Evolutionary conservation across 2,113 vertebrate species (phyloP), one percentile per base, ranked within the genome.

Genomic region (Tor tambroides): DNA sequence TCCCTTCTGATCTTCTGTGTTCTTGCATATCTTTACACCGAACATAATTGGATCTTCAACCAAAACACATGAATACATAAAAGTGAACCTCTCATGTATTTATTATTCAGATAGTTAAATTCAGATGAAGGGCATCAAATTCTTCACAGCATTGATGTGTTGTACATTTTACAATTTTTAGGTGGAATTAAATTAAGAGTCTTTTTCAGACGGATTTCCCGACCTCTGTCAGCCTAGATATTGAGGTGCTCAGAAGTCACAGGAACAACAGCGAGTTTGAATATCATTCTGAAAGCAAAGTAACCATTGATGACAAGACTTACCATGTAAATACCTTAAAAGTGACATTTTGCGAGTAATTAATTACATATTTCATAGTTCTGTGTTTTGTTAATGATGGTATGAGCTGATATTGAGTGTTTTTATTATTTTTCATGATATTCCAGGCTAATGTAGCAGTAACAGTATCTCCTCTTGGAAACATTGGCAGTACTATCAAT

Each of bases 161-260:
- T 75, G 23, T 12, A n/a, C 6, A 5, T n/a, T 43, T 75, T 51
- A 51, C 46, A 5, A 30, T 32, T 6, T 46, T 85, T 51, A 10
- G 1, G 19, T 38, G 4, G 19, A 72, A 72, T 88, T 51, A 51
- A 56, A n/a, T 17, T 65, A 54, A 30, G 26, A 49, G 56, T 86
- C 15, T 30, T n/a, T 91, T 91, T 76, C 91, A 97, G 96, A 79
- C 95, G 85, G 90, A 91, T 30, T 86, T 96, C 88, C 96, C 96
- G 32, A 93, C 90, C 43, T 94, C 92, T 54, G 69, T 96, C 80
- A 43, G 67, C 82, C 74, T 97, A 87, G 93, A 94, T n/a, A 93
- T 92, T 72, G 92, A 95, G 26, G 28, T 96, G n/a, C 69, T 91
- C 79, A 95, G 94, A 92, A 92, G 43, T 67, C 82, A 86, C 79